Base-by-base conservation (phyloP, 2,888 invertebrate genomes). In the Papilio gigon region DNA sequence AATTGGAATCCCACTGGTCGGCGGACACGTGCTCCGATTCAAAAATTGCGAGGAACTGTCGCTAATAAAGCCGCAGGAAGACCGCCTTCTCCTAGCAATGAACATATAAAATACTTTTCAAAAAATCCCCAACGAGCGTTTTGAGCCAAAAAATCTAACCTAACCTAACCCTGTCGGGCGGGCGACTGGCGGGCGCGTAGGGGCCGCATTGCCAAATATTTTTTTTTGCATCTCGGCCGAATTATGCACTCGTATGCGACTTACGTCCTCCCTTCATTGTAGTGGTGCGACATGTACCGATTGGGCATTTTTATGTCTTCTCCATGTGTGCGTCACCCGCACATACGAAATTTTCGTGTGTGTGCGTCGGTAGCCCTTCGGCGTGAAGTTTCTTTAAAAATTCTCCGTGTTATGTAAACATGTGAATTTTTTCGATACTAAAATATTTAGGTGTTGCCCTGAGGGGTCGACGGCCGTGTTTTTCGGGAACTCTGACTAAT, bases 161-260 rank as follows among this genome's bases (percentile, higher is more conserved):
- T 91, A 92, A 91, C 91, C 92, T 92, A 92, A 92, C 89, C 90
- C 91, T 84, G 89, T 86, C 91, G 90, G 86, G 89, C 92, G 90
- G 90, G 87, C 92, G 90, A 92, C 92, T 92, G 92, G 86, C 91
- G 86, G 89, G 83, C 90, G 90, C 85, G 90, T 89, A 91, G 92
- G 92, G 91, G 90, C 92, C 91, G 90, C 89, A 90, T 92, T 92
- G 92, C 92, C 92, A 92, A 92, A 92, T 91, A 91, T 91, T 92
- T 92, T 92, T 87, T 92, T 92, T 92, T 92, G 92, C 91, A 92
- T 92, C 92, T 92, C 92, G 89, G 88, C 92, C 92, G 92, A 92
- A 92, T 90, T 92, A 91, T 92, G 92, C 92, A 92, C 90, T 91
- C 90, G 92, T 92, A 92, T 92, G 92, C 92, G 91, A 87, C 91